Percentiles rank a stretch among this genome's conserved stretches.
Conservation (phyloP, 1,140 invertebrate genomes). For the Elymnias hypermnestra region DNA sequence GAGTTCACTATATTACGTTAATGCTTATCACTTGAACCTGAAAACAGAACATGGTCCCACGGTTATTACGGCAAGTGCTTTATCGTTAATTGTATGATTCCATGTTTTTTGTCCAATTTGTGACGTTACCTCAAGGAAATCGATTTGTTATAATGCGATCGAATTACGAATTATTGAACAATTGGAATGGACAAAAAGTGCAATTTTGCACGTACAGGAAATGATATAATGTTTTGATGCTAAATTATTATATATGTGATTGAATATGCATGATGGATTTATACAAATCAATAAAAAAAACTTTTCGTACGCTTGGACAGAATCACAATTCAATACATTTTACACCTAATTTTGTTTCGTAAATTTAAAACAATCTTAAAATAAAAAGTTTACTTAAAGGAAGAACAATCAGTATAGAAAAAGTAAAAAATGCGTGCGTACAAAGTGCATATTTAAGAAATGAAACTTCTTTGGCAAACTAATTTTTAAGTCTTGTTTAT, state of each 20-base stretch:
- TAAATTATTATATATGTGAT: conserved; percentile 23
- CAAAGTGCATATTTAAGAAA: too few species aligned
- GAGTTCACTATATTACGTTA: too few species aligned
- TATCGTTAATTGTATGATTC: conserved; percentile 61
- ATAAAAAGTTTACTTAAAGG: too few species aligned
- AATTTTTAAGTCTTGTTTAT: too few species aligned
- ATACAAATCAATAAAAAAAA: too few species aligned
- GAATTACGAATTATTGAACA: conserved; percentile 46
- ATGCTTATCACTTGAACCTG: conserved; percentile 23
- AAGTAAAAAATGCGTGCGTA: too few species aligned
- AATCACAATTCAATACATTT: too few species aligned
- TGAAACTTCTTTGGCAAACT: too few species aligned
- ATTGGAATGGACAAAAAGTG: conserved; percentile 35
- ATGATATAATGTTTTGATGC: conserved; percentile 26
- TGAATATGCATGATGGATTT: background rate
- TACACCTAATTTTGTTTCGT: too few species aligned
- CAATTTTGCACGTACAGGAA: conserved; percentile 39
- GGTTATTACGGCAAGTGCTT: conserved; percentile 61
- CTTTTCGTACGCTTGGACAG: too few species aligned
- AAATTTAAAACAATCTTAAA: too few species aligned
- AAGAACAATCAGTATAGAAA: too few species aligned
- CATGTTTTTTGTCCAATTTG: conserved; percentile 53
- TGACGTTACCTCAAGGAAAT: conserved; percentile 52
- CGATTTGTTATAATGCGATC: conserved; percentile 58
- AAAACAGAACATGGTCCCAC: conserved; percentile 47